These are phyloP conservation scores for Pterocles orientalis DNA, from an alignment of 2,113 vertebrate species.

Conservation along the genomic window DNA sequence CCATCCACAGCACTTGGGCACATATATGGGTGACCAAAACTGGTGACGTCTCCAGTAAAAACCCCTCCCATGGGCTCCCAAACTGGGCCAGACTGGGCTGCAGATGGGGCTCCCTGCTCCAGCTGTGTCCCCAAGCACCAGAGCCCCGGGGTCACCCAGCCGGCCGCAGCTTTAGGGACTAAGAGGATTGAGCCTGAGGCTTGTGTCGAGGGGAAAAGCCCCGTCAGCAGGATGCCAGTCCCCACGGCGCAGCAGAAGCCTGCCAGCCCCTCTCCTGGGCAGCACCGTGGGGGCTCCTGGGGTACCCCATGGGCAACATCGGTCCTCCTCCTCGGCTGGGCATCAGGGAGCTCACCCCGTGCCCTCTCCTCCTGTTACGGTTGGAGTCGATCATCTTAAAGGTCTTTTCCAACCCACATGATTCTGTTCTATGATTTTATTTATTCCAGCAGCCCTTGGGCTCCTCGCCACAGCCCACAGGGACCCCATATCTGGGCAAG, in stretches of 20 bases:
- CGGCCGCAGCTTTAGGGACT: background rate
- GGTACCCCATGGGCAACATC: accelerated
- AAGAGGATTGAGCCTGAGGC: conserved; percentile 34
- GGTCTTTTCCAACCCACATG: background rate
- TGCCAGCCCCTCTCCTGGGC: background rate
- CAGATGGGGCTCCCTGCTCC: background rate
- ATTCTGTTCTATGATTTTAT: background rate
- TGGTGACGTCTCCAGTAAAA: background rate
- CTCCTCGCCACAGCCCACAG: accelerated
- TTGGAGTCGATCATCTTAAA: background rate
- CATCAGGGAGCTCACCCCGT: background rate
- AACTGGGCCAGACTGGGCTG: background rate
- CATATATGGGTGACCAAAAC: accelerated
- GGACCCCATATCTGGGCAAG: background rate
- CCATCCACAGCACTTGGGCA: too few species aligned
- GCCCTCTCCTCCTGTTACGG: accelerated
- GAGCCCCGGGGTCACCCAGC: background rate
- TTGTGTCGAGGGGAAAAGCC: background rate
- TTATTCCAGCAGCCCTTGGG: background rate
- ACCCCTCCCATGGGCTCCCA: background rate
- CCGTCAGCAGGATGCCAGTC: background rate
- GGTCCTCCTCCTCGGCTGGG: too few species aligned
- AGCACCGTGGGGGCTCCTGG: accelerated
- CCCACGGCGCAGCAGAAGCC: accelerated
- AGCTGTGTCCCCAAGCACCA: background rate